Base-by-base conservation (phyloP, 2,888 invertebrate genomes). In the Ptychoptera albimana region DNA sequence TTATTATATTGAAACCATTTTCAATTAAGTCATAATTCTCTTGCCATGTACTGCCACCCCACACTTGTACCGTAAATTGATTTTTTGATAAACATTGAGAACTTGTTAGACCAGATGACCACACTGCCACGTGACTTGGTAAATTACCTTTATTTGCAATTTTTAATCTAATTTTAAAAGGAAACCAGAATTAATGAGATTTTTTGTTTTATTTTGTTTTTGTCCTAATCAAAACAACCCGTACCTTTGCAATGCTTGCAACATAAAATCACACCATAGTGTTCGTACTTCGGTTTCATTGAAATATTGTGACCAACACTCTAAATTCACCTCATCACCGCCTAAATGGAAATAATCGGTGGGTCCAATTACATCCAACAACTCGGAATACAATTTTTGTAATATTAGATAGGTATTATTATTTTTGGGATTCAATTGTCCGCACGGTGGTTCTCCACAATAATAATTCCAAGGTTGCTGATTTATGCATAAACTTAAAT, bases 321-420 rank as follows among this genome's bases (percentile, higher is more conserved):
- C 78, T 45, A 84, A 71, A 53, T 83, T 84, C 2, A 87, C 86
- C 51, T 65, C 65, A 49, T 65, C 65, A 41, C 65, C 64, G n/a
- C 88, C 88, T 43, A 87, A 67, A 55, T 88, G 88, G 60, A 87
- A 82, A 39, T 85, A 70, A 55, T 87, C 87, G 10, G 78, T 77
- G 45, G 82, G 77, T 13, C 78, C 79, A 7, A 82, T 85, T 35
- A 82, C 65, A 46, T 79, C 74, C 41, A 86, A 65, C 37, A 87
- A 70, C 57, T 87, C 86, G 40, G 71, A 69, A 63, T 86, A 88
- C 7, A 88, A 67, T 37, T 76, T 76, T 56, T 81, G 79, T 16
- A 86, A 65, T 37, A 85, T 69, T 43, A 74, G 69, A 61, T 81
- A 86, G 2, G 83, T 77, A 58, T 82, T 73, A 37, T 81, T 80